Conservation (phyloP, 2,797 vertebrate species). For the Pristis pectinata region DNA sequence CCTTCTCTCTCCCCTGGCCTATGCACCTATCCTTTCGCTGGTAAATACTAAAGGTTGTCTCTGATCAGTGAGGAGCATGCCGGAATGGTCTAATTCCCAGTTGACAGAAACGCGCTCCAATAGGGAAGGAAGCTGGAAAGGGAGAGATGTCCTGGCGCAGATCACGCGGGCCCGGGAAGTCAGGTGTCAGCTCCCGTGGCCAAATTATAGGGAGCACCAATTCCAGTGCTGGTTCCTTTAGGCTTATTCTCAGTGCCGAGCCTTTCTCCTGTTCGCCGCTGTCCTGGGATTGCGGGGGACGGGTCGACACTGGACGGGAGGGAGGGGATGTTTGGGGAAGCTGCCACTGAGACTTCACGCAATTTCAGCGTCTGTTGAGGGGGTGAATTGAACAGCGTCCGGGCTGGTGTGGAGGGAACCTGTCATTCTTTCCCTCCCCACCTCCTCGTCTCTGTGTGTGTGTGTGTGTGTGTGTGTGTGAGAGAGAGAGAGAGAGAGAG, state of each 20-base stretch:
- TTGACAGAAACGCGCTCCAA: not conserved
- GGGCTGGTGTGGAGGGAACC: not conserved
- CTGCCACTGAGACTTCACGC: not conserved
- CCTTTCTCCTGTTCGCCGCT: not conserved
- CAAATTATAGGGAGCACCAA: not conserved
- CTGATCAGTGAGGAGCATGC: too few relatives aligned
- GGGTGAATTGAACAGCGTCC: not conserved
- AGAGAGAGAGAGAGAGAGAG: too few relatives aligned
- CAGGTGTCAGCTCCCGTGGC: not conserved
- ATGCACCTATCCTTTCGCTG: not conserved
- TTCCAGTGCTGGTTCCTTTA: not conserved
- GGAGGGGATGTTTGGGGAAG: not conserved
- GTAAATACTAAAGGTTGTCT: not conserved
- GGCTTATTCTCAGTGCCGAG: too few relatives aligned
- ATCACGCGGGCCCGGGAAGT: not conserved
- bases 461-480: not conserved
- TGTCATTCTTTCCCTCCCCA: not conserved
- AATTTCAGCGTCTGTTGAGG: not conserved
- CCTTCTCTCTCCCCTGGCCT: not conserved
- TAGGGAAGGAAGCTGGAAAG: not conserved
- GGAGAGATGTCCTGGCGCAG: not conserved
- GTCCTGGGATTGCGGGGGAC: not conserved
- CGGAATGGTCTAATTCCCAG: too few relatives aligned
- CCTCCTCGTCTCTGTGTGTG: not conserved
- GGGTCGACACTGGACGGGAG: not conserved